phyloP scores from a whole-genome alignment of 1,140 invertebrate species.

The Limonius californicus region DNA sequence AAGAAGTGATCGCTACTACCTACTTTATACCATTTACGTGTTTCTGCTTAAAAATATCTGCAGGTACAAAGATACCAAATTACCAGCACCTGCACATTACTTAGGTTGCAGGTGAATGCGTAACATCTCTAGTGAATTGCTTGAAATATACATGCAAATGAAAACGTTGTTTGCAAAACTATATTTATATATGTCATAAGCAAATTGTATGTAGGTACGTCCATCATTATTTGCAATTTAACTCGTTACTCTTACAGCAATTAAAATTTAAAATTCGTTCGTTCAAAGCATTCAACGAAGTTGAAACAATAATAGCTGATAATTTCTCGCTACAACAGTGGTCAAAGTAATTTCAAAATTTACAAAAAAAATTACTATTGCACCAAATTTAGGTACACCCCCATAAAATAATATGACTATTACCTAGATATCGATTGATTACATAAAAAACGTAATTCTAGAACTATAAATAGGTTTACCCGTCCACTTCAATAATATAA shows the following conservation, averaged over 20 bases:
- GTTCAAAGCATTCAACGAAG: not conserved
- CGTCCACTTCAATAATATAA: slow-evolving; percentile 15
- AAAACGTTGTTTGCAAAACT: not conserved
- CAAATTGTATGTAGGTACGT: slow-evolving; percentile 8
- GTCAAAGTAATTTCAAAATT: not conserved
- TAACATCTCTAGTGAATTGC: slow-evolving; percentile 6
- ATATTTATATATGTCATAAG: slow-evolving; percentile 10
- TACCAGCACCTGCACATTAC: not conserved
- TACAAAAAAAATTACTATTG: not conserved
- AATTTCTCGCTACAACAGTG: not conserved
- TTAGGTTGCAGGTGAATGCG: not conserved
- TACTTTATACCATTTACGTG: slow-evolving; percentile 3
- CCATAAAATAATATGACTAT: not conserved
- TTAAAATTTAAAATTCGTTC: not conserved
- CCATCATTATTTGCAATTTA: not conserved
- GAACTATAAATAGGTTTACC: slow-evolving; percentile 10
- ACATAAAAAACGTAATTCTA: slow-evolving; percentile 2
- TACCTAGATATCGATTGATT: slow-evolving; percentile 5
- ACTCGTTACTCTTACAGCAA: not conserved
- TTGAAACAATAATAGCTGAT: not conserved
- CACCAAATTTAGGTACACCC: not conserved
- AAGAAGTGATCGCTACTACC: not conserved
- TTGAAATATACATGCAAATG: slow-evolving; percentile 10
- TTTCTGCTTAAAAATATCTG: slow-evolving; percentile 4
- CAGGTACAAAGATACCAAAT: not conserved